Evolutionary conservation across 1,140 invertebrate genomes (phyloP).

Genomic region (Diabrotica undecimpunctata): DNA sequence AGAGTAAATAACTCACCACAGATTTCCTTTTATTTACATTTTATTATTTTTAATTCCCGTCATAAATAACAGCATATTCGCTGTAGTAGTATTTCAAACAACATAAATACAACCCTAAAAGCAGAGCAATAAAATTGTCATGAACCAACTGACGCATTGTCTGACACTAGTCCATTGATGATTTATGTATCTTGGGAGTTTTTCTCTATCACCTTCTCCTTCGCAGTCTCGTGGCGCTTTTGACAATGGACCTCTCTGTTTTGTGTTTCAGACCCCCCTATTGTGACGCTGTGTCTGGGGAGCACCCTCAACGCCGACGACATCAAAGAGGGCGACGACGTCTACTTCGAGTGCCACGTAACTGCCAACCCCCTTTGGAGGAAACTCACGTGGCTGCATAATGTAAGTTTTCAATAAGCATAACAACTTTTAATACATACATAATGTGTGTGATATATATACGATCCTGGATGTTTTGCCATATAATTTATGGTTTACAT

Average conservation of each 20-base stretch:
- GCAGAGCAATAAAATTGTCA: neutral
- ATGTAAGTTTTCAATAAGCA: slow-evolving; percentile 58
- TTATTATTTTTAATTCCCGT: no score
- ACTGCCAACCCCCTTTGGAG: slow-evolving; percentile 80
- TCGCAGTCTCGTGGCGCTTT: neutral
- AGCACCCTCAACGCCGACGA: slow-evolving; percentile 80
- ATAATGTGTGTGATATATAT: neutral
- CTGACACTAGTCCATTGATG: slow-evolving; percentile 32
- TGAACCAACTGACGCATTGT: neutral
- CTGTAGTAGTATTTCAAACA: no score
- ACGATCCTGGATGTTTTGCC: no score
- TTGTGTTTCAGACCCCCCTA: slow-evolving; percentile 71
- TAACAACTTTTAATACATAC: slow-evolving; percentile 2
- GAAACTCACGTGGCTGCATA: slow-evolving; percentile 81
- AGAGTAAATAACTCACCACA: no score
- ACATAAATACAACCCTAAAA: no score
- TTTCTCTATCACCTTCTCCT: slow-evolving; percentile 5
- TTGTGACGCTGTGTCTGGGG: slow-evolving; percentile 75
- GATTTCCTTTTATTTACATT: no score
- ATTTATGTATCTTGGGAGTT: slow-evolving; percentile 31
- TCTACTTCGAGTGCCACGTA: slow-evolving; percentile 91
- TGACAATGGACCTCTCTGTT: slow-evolving; percentile 12
- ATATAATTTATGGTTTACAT: no score
- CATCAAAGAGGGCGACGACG: slow-evolving; percentile 89
- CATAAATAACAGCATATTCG: no score